phyloP scores from a whole-genome alignment of 2,113 vertebrate species.

The Eclectus roratus region DNA sequence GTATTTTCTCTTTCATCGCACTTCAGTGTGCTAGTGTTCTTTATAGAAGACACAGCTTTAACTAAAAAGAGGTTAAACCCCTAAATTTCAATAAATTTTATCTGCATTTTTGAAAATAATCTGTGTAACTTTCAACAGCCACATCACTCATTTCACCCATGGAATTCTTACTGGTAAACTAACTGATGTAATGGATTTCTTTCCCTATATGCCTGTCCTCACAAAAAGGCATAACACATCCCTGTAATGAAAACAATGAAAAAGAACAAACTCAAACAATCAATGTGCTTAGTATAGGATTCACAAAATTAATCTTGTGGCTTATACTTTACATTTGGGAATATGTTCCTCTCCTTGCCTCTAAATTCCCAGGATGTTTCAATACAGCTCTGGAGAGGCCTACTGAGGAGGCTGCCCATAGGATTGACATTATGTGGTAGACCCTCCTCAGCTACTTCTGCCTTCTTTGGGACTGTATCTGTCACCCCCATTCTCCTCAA shows the following conservation, averaged over 20 bases:
- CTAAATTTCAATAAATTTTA: neutral
- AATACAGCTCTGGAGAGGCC: neutral
- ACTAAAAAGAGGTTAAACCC: neutral
- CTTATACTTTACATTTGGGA: neutral
- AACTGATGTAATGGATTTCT: neutral
- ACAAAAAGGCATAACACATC: neutral
- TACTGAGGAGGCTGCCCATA: neutral
- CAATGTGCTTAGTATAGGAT: neutral
- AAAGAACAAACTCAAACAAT: neutral
- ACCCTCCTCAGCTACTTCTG: neutral
- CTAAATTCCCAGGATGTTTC: neutral
- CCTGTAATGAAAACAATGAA: neutral
- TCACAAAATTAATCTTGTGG: neutral
- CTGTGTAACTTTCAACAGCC: neutral
- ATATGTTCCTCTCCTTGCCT: neutral
- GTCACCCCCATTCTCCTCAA: neutral
- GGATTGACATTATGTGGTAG: neutral
- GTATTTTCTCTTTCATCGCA: neutral
- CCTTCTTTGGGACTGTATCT: neutral
- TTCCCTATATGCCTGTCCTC: neutral
- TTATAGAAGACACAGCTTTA: neutral
- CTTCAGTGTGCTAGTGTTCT: neutral
- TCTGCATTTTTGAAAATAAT: neutral
- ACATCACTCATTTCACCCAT: neutral
- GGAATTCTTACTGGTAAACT: neutral